A percentile compares a stretch with the other conserved stretches of the same genome.
Evolutionary conservation across 2,888 invertebrate species (phyloP).

Genomic region (Caenorhabditis zanzibari): DNA sequence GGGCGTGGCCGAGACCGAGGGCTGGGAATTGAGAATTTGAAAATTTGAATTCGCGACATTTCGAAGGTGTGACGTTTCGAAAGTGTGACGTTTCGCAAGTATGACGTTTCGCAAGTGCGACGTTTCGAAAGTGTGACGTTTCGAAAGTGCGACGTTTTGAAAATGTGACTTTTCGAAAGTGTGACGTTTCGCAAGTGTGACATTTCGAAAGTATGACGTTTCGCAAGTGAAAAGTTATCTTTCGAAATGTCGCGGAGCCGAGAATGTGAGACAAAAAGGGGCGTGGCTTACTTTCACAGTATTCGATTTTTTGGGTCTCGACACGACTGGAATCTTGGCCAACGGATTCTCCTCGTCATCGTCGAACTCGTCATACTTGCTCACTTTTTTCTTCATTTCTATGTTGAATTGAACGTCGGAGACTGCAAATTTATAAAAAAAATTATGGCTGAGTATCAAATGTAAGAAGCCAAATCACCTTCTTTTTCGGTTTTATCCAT

Average conservation of each 20-base stretch:
- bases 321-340: slow-evolving; percentile 20
- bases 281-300: background rate
- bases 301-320: background rate
- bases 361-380: slow-evolving; percentile 43
- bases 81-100: no score
- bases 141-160: background rate
- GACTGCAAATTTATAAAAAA: background rate
- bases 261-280: no score
- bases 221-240: no score
- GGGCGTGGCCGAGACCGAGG: background rate
- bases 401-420: slow-evolving; percentile 45
- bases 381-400: slow-evolving; percentile 29
- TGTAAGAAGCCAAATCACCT: background rate
- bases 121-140: no score
- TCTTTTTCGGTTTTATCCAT: slow-evolving; percentile 2
- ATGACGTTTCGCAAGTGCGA: no score
- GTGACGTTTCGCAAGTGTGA: no score
- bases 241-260: no score
- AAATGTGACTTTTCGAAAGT: background rate
- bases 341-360: slow-evolving; percentile 59
- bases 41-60: no score
- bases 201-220: no score
- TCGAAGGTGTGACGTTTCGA: background rate
- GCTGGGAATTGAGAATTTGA: no score
- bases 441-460: no score